A percentile compares a stretch with the other conserved stretches of the same genome.
phyloP scores from a whole-genome alignment of 2,113 vertebrate genomes.

The Thunnus thynnus region DNA sequence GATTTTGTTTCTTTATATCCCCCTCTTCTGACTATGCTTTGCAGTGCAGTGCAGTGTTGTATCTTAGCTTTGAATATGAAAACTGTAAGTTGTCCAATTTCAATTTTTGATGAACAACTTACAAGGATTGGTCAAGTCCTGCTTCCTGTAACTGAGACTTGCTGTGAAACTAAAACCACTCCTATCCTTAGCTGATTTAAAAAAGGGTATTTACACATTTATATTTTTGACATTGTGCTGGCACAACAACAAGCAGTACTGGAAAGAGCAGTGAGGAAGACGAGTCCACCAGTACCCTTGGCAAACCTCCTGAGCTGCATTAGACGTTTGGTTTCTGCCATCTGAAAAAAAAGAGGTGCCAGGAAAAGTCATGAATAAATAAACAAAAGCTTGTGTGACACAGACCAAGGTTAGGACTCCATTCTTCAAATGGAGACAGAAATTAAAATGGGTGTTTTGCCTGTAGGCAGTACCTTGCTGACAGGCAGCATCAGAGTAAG shows the following conservation, averaged over 20 bases:
- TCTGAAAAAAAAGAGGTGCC: constrained; percentile 71
- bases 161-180: background rate
- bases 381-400: background rate
- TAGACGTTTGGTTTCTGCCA: constrained; percentile 88
- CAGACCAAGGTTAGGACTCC: background rate
- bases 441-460: background rate
- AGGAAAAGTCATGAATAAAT: background rate
- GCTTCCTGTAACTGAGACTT: background rate
- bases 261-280: constrained; percentile 97
- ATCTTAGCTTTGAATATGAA: background rate
- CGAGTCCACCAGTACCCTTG: constrained; percentile 90
- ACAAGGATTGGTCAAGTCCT: no score
- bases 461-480: constrained; percentile 85
- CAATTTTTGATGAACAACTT: no score
- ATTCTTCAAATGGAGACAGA: background rate
- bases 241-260: constrained; percentile 78
- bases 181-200: background rate
- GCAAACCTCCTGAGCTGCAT: constrained; percentile 88
- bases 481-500: constrained; percentile 89
- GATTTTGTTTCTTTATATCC: no score
- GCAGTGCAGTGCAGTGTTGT: background rate
- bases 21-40: background rate
- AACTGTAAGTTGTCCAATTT: background rate
- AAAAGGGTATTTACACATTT: background rate
- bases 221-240: background rate